Conservation (phyloP, 2,113 vertebrate species). For the Calypte anna region DNA sequence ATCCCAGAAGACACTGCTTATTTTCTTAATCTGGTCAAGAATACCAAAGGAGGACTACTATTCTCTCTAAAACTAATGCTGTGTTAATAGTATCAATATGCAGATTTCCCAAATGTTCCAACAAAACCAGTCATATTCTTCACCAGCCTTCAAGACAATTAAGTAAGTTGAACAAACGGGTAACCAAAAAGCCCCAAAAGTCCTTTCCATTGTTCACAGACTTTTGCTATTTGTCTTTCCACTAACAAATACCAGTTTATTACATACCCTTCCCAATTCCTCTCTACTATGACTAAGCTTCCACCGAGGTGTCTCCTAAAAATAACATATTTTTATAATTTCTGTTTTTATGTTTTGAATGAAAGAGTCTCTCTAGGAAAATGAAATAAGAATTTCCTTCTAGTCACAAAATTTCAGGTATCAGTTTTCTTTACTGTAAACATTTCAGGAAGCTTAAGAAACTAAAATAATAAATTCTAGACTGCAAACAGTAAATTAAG, state of each 20-base stretch:
- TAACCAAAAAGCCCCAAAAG: background rate
- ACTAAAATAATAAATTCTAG: background rate
- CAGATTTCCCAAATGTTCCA: background rate
- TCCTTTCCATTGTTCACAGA: background rate
- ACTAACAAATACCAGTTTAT: background rate
- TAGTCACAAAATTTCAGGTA: background rate
- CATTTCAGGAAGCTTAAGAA: constrained; percentile 5
- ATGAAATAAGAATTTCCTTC: background rate
- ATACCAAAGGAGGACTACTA: background rate
- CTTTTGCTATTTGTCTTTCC: background rate
- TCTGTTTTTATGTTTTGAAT: background rate
- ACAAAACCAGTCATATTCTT: background rate
- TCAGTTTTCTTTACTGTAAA: background rate
- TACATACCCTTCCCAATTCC: background rate
- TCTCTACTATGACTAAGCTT: background rate
- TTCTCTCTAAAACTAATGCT: background rate
- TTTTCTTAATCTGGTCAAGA: background rate
- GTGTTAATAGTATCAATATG: background rate
- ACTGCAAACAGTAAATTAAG: background rate
- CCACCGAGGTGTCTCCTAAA: background rate
- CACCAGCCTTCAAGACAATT: background rate
- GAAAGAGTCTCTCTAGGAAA: background rate
- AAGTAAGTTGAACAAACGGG: background rate
- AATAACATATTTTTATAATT: background rate
- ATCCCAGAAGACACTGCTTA: background rate